phyloP scores from a whole-genome alignment of 2,113 vertebrate genomes.

The Rhagologus leucostigma region DNA sequence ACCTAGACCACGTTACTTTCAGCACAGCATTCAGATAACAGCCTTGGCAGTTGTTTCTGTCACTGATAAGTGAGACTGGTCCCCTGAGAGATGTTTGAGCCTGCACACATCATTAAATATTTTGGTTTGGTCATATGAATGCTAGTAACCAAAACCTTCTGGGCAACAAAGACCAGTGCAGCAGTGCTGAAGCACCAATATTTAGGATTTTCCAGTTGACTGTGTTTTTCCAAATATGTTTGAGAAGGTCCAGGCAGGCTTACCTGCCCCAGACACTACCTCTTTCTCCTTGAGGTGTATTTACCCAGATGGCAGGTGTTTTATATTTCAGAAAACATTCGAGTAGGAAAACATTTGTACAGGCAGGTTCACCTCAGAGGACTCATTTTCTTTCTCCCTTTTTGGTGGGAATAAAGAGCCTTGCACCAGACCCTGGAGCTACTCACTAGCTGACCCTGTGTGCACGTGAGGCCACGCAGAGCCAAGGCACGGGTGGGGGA shows the following conservation, averaged over 20 bases:
- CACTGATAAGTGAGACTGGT: not conserved
- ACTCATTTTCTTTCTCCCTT: constrained; percentile 6
- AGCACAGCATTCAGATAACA: not conserved
- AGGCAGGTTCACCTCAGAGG: constrained; percentile 15
- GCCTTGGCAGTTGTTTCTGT: not conserved
- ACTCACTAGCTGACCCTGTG: not conserved
- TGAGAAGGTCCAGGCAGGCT: constrained; percentile 14
- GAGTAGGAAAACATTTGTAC: constrained; percentile 38
- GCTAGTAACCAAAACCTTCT: not conserved
- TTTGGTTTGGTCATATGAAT: not conserved
- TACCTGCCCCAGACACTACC: constrained; percentile 28
- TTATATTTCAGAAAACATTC: constrained; percentile 25
- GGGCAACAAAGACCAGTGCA: not conserved
- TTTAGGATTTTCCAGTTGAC: not conserved
- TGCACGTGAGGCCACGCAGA: not conserved
- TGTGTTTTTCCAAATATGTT: not conserved
- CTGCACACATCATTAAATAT: not conserved
- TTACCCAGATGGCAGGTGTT: constrained; percentile 47
- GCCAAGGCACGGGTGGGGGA: not conserved
- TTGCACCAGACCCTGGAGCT: not conserved
- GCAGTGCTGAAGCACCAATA: not conserved
- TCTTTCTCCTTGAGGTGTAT: constrained; percentile 17
- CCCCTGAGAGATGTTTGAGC: not conserved
- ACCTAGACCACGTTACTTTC: not conserved
- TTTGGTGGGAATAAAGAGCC: not conserved